Conservation (phyloP, 2,888 invertebrate genomes). For the Drosophila kanekoi region DNA sequence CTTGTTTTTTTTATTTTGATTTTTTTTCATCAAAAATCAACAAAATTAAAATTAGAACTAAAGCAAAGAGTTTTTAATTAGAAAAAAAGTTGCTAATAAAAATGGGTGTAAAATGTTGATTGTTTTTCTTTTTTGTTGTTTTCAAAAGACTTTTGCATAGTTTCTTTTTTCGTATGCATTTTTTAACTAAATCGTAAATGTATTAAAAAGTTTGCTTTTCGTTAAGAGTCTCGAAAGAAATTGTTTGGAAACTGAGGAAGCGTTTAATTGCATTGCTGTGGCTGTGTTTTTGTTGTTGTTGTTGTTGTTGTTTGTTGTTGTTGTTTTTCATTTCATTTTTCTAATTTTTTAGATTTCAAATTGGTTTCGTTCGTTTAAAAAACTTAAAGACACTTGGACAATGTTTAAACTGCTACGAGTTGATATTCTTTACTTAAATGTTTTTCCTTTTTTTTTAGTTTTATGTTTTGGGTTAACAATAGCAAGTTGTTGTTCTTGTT, state of each 20-base stretch:
- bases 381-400: conserved; percentile 81
- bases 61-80: conserved; percentile 65
- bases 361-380: conserved; percentile 78
- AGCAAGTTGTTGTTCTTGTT: conserved; percentile 29
- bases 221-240: conserved; percentile 46
- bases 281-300: conserved; percentile 50
- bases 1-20: conserved; percentile 63
- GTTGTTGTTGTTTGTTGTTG: conserved; percentile 21
- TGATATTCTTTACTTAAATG: conserved; percentile 56
- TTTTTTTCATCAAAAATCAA: conserved; percentile 64
- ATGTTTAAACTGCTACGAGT: conserved; percentile 68
- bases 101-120: conserved; percentile 46
- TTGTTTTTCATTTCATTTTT: not conserved
- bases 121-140: conserved; percentile 9
- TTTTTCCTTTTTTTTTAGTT: conserved; percentile 45
- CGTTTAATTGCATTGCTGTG: conserved; percentile 74
- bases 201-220: conserved; percentile 33
- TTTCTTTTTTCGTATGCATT: not conserved
- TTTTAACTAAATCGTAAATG: conserved; percentile 43
- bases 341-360: conserved; percentile 20
- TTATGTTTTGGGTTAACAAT: conserved; percentile 62
- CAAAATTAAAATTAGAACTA: conserved; percentile 75
- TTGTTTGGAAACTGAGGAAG: conserved; percentile 62
- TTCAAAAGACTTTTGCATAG: conserved; percentile 25
- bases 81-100: conserved; percentile 61